Evolutionary conservation across 2,888 invertebrate genomes (phyloP), one percentile per base, ranked within the genome.

Genomic region (Cryptus armator): DNA sequence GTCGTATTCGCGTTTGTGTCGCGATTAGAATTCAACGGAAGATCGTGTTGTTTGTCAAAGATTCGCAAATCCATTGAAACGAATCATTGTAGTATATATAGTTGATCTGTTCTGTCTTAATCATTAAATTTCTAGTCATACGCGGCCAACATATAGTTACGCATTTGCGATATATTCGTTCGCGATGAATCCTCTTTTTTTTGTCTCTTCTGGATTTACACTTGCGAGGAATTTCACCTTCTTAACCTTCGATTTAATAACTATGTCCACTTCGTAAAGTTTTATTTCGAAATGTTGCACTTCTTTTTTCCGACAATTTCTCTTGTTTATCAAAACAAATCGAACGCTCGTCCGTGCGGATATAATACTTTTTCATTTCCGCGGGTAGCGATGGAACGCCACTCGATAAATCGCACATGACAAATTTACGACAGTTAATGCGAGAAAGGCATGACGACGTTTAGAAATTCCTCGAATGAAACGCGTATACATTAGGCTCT

Each of bases 391-490:
- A 3, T 24, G 24, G 56, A 4, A 10, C 56, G 10, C 56, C 19
- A 19, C 56, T 14, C 53, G 56, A 19, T 43, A 16, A 37, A 19
- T 16, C 29, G 16, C 19, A 67, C 19, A 44, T 14, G 24, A 77
- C 19, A 24, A 56, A 56, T 56, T 56, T 24, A 24, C 24, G 24
- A 24, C 56, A 56, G 56, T 37, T 37, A 32, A n/a, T 24, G 24
- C 51, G 1, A 68, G 64, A 14, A 24, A 59, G 14, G 44, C 24
- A 68, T 74, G 81, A 78, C 77, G 84, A 53, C 43, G 51, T 70
- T 81, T 81, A 53, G 53, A 66, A 78, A 77, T 84, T 81, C 81
- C 56, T 12, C 72, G 84, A 84, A 84, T 67, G 12, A 56, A 59
- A 59, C 53, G 19, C 51, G 53, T 66, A 19, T 29, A 79, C 62